These are phyloP conservation scores for Spicauda simplicius DNA, from an alignment of 2,888 invertebrate genomes.

Conservation along the genomic window DNA sequence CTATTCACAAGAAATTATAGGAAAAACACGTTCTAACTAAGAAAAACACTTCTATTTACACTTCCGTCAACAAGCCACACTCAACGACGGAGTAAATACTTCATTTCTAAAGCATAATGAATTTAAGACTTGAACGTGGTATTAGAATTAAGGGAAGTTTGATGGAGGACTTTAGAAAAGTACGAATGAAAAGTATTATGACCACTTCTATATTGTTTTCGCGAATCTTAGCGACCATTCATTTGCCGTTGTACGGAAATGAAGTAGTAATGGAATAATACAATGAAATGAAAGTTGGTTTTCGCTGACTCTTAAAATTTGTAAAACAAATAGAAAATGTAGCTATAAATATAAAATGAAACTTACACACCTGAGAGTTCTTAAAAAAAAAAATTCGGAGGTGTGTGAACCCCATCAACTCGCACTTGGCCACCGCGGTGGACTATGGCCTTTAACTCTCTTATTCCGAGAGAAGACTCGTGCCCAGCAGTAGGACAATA, in stretches of 20 bases:
- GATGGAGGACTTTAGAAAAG: conserved; percentile 24
- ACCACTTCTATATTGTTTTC: conserved; percentile 27
- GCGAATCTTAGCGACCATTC: conserved; percentile 19
- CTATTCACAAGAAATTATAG: conserved; percentile 36
- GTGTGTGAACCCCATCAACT: no score
- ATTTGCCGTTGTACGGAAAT: not conserved
- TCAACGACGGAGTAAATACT: conserved; percentile 29
- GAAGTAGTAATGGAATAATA: no score
- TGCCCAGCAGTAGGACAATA: no score
- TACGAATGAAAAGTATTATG: conserved; percentile 13
- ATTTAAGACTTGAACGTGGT: conserved; percentile 30
- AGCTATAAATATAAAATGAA: no score
- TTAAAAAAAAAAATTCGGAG: no score
- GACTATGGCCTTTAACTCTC: no score
- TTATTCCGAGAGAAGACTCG: no score
- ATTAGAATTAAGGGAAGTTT: conserved; percentile 25
- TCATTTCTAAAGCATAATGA: conserved; percentile 37
- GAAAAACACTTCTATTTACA: conserved; percentile 36
- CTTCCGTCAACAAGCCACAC: conserved; percentile 24
- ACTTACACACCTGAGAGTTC: no score
- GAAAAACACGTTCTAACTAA: conserved; percentile 33
- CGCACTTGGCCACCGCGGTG: no score
- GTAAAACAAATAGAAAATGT: no score
- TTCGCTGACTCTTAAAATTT: no score
- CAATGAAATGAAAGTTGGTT: no score